Percentiles rank a stretch among this genome's conserved stretches.
Evolutionary conservation across 1,140 invertebrate species (phyloP).

Genomic region (Idris sp.): DNA sequence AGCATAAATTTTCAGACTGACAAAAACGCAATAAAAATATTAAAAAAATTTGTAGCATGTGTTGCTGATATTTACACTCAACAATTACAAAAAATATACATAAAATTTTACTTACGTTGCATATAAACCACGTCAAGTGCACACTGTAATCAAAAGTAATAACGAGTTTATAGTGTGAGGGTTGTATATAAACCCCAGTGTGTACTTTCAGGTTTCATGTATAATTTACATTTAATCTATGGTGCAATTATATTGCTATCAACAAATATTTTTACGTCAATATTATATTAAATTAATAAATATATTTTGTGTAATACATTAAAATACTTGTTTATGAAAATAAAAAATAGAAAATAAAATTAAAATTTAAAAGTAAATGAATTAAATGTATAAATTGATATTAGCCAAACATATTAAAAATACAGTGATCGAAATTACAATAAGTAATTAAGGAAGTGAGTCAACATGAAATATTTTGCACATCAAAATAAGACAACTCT

Average conservation of each 20-base stretch:
- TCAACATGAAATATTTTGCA: constrained; percentile 14
- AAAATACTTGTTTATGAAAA: too few species aligned
- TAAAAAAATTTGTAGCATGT: constrained; percentile 40
- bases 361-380: neutral
- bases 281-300: too few species aligned
- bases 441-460: constrained; percentile 14
- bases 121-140: constrained; percentile 55
- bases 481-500: too few species aligned
- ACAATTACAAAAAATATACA: constrained; percentile 60
- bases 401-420: constrained; percentile 2
- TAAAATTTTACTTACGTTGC: constrained; percentile 57
- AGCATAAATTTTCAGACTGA: too few species aligned
- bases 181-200: constrained; percentile 33
- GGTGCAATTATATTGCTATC: constrained; percentile 38
- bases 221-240: constrained; percentile 42
- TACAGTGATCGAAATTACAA: neutral
- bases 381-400: neutral
- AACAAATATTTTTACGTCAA: too few species aligned
- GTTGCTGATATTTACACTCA: constrained; percentile 46
- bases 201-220: constrained; percentile 40
- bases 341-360: too few species aligned
- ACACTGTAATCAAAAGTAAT: constrained; percentile 60
- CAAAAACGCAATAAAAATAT: constrained; percentile 45
- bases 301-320: too few species aligned
- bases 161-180: constrained; percentile 55